phyloP scores from a whole-genome alignment of 2,113 vertebrate genomes.

The Myotis lucifugus region DNA sequence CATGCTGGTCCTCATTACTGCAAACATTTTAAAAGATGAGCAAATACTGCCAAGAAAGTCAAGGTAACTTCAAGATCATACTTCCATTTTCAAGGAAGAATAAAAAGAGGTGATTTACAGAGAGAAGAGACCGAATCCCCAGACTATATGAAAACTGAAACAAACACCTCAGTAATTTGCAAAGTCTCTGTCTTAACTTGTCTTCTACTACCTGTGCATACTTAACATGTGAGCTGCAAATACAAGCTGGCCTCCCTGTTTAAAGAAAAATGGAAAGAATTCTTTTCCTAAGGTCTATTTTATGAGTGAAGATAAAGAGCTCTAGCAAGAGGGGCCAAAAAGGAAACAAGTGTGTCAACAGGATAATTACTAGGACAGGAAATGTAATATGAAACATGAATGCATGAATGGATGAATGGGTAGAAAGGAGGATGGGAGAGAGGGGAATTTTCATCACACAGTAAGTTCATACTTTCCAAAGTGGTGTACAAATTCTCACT shows the following conservation, averaged over 20 bases:
- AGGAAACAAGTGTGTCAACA: neutral
- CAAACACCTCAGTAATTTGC: neutral
- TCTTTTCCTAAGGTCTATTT: neutral
- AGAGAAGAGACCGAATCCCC: neutral
- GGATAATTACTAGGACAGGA: neutral
- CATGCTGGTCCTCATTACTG: neutral
- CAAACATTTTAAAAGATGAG: conserved; percentile 27
- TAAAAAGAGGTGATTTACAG: neutral
- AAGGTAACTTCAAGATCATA: neutral
- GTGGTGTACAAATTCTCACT: neutral
- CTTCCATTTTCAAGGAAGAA: neutral
- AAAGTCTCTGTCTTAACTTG: neutral
- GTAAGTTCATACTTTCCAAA: conserved; percentile 1
- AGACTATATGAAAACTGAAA: neutral
- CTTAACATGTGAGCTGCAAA: neutral
- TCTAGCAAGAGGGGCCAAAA: neutral
- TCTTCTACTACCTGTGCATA: neutral
- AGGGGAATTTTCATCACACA: neutral
- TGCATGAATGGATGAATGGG: neutral
- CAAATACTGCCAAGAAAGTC: neutral
- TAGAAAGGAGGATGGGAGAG: too few species aligned
- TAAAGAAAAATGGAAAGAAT: conserved; percentile 33
- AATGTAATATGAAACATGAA: neutral
- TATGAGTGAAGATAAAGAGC: neutral
- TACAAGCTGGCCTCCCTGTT: neutral